phyloP scores from a whole-genome alignment of 2,113 vertebrate species.

The Stomatorhinus ivindoensis region DNA sequence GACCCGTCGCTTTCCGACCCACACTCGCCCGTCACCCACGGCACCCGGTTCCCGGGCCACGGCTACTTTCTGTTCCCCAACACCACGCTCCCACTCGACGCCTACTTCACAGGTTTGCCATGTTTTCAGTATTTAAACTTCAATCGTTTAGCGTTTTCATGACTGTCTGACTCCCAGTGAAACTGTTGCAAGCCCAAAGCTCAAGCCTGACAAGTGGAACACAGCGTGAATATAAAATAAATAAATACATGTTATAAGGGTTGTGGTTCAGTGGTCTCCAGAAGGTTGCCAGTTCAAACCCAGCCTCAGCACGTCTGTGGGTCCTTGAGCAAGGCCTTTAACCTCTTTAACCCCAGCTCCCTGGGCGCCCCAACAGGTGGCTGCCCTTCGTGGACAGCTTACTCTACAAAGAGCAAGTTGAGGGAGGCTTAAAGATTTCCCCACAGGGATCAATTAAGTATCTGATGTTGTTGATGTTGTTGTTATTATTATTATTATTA shows the following conservation, averaged over 20 bases:
- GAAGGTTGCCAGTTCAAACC: too few relatives aligned
- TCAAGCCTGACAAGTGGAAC: background rate
- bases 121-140: background rate
- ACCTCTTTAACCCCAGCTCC: too few relatives aligned
- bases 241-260: background rate
- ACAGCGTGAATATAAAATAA: background rate
- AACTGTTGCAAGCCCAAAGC: background rate
- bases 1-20: conserved; percentile 68
- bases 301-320: too few relatives aligned
- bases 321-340: too few relatives aligned
- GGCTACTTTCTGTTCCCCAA: conserved; percentile 72
- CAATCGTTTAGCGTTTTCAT: background rate
- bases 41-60: conserved; percentile 71
- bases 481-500: too few relatives aligned
- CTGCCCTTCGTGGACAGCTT: too few relatives aligned
- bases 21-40: conserved; percentile 54
- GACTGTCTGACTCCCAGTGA: background rate
- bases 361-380: too few relatives aligned
- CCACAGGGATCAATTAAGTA: too few relatives aligned
- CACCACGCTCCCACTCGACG: conserved; percentile 64
- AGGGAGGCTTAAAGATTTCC: too few relatives aligned
- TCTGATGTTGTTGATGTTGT: too few relatives aligned
- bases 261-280: background rate
- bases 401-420: too few relatives aligned
- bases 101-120: conserved; percentile 79